Base-by-base conservation (phyloP, 2,888 invertebrate genomes). In the Plemyria rubiginata region DNA sequence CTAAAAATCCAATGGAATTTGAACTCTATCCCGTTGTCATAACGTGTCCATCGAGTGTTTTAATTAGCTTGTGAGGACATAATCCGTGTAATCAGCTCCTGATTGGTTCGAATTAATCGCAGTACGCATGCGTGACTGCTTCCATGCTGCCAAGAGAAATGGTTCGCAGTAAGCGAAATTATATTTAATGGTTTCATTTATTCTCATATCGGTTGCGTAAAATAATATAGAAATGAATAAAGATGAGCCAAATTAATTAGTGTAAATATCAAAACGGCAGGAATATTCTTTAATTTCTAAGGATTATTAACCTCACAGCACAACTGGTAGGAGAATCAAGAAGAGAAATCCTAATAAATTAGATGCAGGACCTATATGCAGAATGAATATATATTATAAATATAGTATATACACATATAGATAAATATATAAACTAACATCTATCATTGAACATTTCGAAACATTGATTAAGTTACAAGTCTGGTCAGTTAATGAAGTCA, bases 81-180 rank as follows among this genome's bases (percentile, higher is more conserved):
- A 91, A 91, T 90, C 90, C 91, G 89, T 90, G 89, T 91, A 91
- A 92, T 91, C 89, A 90, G 84, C 76, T 84, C 81, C 85, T 91
- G 91, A 92, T 92, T 92, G 92, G 91, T 85, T 88, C 87, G 91
- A 91, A 92, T 92, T 92, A 91, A 91, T 90, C 90, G 90, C 82
- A 75, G 84, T 67, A 79, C 73, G 86, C 86, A 90, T 90, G 90
- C 92, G 92, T 90, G 90, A 87, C 90, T 76, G 86, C 89, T 87
- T 86, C 90, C 87, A 87, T 84, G 86, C 82, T 85, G 52, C 60
- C 84, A 87, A 86, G 89, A 90, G 86, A 89, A 83, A 88, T 85
- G 79, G 81, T 81, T 79, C 81, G 79, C 76, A 78, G 78, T 75
- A 73, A 79, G 75, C 82, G 82, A 80, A 88, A 91, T 92, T 89